Evolutionary conservation across 2,113 vertebrate genomes (phyloP).

Genomic region (Manacus vitellinus): DNA sequence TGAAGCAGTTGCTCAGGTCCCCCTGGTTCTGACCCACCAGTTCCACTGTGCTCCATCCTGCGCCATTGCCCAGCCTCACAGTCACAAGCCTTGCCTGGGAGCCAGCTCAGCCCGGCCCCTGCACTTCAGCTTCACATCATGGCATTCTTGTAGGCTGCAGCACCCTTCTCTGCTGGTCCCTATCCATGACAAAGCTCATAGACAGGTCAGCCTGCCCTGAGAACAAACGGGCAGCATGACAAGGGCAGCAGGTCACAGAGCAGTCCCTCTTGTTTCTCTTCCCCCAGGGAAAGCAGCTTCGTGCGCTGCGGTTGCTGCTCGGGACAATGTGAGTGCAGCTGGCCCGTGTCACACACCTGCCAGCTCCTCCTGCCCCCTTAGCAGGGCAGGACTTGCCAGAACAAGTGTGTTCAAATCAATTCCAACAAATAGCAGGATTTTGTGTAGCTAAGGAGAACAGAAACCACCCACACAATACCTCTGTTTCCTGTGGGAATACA

Average conservation of each 20-base stretch:
- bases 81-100: not conserved
- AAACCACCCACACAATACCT: not conserved
- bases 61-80: not conserved
- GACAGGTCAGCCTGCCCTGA: not conserved
- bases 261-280: not conserved
- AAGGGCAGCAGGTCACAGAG: not conserved
- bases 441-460: not conserved
- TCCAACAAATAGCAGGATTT: not conserved
- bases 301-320: accelerated
- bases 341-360: not conserved
- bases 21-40: not conserved
- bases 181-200: not conserved
- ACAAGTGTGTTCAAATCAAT: not conserved
- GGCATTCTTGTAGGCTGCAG: accelerated
- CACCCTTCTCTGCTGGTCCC: not conserved
- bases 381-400: not conserved
- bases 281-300: not conserved
- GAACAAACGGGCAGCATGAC: not conserved
- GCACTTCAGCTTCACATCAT: accelerated
- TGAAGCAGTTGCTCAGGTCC: not conserved
- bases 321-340: not conserved
- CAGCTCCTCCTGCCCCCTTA: not conserved
- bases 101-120: not conserved
- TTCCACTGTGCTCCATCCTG: not conserved
- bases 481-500: slow-evolving; percentile 30